phyloP scores from a whole-genome alignment of 1,140 invertebrate genomes.

The Nomia melanderi region DNA sequence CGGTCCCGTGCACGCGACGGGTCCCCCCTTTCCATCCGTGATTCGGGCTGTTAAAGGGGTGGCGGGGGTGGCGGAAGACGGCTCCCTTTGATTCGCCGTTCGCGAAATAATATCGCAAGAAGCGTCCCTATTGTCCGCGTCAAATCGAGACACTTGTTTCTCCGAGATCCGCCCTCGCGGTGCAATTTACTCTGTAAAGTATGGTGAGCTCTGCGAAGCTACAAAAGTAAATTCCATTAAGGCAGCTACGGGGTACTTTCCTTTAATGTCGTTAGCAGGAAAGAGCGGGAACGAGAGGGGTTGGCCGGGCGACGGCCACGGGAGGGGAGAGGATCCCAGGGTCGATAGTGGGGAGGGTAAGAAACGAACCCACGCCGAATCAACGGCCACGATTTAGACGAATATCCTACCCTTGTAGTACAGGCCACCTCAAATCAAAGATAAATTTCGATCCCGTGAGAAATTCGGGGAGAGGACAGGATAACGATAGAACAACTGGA shows the following conservation, averaged over 20 bases:
- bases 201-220: constrained; percentile 68
- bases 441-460: neutral
- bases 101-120: constrained; percentile 12
- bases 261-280: constrained; percentile 70
- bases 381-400: constrained; percentile 17
- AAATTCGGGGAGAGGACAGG: no score
- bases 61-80: neutral
- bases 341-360: constrained; percentile 27
- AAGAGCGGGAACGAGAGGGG: constrained; percentile 37
- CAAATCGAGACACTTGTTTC: constrained; percentile 61
- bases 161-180: constrained; percentile 51
- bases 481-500: no score
- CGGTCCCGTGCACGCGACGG: no score
- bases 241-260: constrained; percentile 67
- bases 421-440: neutral
- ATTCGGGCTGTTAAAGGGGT: no score
- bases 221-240: constrained; percentile 77
- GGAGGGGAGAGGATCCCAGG: neutral
- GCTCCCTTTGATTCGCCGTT: constrained; percentile 6
- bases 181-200: constrained; percentile 67
- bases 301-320: no score
- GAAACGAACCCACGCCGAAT: constrained; percentile 36
- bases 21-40: no score
- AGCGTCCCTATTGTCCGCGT: constrained; percentile 21
- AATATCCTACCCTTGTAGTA: neutral